Conservation (phyloP, 1,140 invertebrate genomes). For the Listronotus oregonensis region DNA sequence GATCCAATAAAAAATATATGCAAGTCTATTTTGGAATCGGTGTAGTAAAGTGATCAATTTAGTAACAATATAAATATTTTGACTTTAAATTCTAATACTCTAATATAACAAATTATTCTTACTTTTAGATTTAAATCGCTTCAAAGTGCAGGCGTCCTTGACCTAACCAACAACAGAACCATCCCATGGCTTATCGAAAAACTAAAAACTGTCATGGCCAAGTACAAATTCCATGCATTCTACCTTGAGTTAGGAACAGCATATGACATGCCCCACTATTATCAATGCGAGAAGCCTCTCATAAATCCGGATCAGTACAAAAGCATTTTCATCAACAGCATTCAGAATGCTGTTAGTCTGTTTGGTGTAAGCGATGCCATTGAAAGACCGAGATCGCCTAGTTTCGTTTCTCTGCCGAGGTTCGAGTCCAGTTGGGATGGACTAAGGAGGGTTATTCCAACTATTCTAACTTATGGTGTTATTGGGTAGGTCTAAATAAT, state of each 20-base stretch:
- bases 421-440: slow-evolving; percentile 89
- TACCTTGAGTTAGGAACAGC: slow-evolving; percentile 89
- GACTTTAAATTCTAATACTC: too few relatives aligned
- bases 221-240: slow-evolving; percentile 85
- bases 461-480: slow-evolving; percentile 83
- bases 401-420: slow-evolving; percentile 85
- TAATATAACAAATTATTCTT: too few relatives aligned
- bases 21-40: too few relatives aligned
- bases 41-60: too few relatives aligned
- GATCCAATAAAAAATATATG: too few relatives aligned
- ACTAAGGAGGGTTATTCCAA: slow-evolving; percentile 81
- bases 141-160: slow-evolving; percentile 78
- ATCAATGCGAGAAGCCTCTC: slow-evolving; percentile 72
- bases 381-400: slow-evolving; percentile 77
- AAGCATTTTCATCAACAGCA: slow-evolving; percentile 69
- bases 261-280: slow-evolving; percentile 85
- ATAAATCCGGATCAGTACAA: slow-evolving; percentile 84
- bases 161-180: slow-evolving; percentile 81
- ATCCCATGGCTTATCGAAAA: slow-evolving; percentile 80
- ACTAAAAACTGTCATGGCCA: slow-evolving; percentile 70
- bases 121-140: slow-evolving; percentile 69
- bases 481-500: slow-evolving; percentile 60
- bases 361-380: slow-evolving; percentile 85
- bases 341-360: slow-evolving; percentile 68
- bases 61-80: too few relatives aligned